Base-by-base conservation (phyloP, 2,888 invertebrate genomes). In the Apotomis capreana region DNA sequence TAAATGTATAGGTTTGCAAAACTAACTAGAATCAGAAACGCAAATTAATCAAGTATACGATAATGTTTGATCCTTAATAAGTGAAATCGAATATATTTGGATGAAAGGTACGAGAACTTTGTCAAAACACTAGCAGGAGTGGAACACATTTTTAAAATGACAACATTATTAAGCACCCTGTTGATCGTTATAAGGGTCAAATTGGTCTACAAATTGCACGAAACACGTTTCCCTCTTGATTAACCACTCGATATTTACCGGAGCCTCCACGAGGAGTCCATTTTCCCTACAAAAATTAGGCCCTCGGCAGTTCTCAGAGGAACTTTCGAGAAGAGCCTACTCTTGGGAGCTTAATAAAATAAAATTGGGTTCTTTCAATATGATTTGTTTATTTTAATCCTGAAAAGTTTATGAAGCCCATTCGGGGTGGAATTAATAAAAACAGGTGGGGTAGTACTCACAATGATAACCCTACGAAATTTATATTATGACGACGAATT, bases 131-230 rank as follows among this genome's bases (percentile, higher is more conserved):
- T 58, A 67, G 36, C 44, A 40, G 62, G 36, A 49, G 40, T 62
- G 61, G 6, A 62, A 57, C 61, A 74, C 65, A 69, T 70, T 76
- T 76, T 67, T 63, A 81, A 84, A 85, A 84, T 81, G 83, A 82
- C 84, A 85, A 78, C 79, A 78, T 82, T 83, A 82, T 86, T 86
- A 85, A 76, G 80, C 78, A 76, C 84, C 81, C 79, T 79, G 82
- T 86, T 86, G 86, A 83, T 83, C 82, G 85, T 87, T 87, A 87
- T 87, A 86, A 86, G 86, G 90, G 85, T 89, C 87, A 84, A 89
- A 89, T 86, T 79, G 87, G 84, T 79, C 83, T 86, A 87, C 88
- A 88, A 90, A 90, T 89, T 89, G 84, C 78, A 80, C 82, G 80
- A 86, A 87, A 89, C 86, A 87, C 84, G 84, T 81, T 77, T 76